Conservation (phyloP, 2,797 vertebrate genomes). For the Toxotes lorentzi region DNA sequence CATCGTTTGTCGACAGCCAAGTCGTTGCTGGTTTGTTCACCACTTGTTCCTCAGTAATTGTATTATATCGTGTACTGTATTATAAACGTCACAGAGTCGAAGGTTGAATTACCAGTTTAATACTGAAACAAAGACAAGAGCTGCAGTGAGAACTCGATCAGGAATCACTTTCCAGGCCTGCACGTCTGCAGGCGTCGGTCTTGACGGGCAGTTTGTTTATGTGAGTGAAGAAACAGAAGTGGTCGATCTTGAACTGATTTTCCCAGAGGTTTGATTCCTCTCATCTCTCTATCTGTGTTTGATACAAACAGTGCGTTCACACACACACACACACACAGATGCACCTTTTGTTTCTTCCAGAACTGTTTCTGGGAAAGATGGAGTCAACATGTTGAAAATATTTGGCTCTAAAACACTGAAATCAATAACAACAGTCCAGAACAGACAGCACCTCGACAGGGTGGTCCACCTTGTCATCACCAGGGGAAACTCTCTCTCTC, state of each 20-base stretch:
- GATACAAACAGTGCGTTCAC: slow-evolving; percentile 41
- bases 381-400: slow-evolving; percentile 28
- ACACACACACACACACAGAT: slow-evolving; percentile 18
- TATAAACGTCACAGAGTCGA: no score
- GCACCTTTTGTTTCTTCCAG: slow-evolving; percentile 25
- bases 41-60: no score
- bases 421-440: slow-evolving; percentile 38
- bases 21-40: no score
- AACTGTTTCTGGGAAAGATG: slow-evolving; percentile 48
- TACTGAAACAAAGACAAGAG: no score
- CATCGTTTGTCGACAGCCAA: no score
- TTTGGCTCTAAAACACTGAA: slow-evolving; percentile 23
- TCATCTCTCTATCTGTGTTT: slow-evolving; percentile 24
- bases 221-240: not conserved
- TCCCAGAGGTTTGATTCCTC: slow-evolving; percentile 7
- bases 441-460: slow-evolving; percentile 9
- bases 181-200: not conserved
- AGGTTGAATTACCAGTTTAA: no score
- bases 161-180: not conserved
- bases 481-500: not conserved
- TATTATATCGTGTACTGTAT: no score
- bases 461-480: slow-evolving; percentile 57
- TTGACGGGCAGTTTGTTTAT: slow-evolving; percentile 19
- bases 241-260: slow-evolving; percentile 43
- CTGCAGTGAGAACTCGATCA: no score